Evolutionary conservation across 2,113 vertebrate species (phyloP).

Genomic region (Cynopterus brachyotis): DNA sequence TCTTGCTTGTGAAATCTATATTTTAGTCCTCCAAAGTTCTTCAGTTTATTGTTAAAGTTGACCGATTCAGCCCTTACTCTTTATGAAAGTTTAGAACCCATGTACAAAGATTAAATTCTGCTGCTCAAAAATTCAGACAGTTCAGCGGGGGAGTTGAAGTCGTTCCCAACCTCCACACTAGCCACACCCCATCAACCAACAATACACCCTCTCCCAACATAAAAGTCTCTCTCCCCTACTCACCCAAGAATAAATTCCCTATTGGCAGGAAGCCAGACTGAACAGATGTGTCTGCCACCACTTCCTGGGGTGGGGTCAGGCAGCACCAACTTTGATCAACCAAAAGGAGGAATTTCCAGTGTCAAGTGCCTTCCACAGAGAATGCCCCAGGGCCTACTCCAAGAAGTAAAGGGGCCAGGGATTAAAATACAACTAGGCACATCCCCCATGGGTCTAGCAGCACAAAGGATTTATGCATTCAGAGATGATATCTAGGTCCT

Average conservation of each 20-base stretch:
- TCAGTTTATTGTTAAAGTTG: conserved; percentile 59
- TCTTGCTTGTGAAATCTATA: conserved; percentile 22
- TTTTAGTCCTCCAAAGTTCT: neutral
- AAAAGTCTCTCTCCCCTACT: conserved; percentile 71
- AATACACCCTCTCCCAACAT: conserved; percentile 78
- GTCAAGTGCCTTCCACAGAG: conserved; percentile 56
- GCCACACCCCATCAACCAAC: conserved; percentile 76
- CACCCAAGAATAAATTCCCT: conserved; percentile 71
- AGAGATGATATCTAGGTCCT: neutral
- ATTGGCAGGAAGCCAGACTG: conserved; percentile 77
- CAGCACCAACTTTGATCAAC: conserved; percentile 76
- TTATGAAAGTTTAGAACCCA: conserved; percentile 63
- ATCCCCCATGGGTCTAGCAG: conserved; percentile 26
- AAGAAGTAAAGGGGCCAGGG: conserved; percentile 54
- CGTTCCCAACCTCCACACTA: conserved; percentile 73
- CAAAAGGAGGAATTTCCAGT: conserved; percentile 73
- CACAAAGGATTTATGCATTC: conserved; percentile 21
- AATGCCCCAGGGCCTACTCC: conserved; percentile 47
- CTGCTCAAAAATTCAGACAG: conserved; percentile 72
- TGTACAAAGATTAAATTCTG: conserved; percentile 71
- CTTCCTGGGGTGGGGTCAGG: conserved; percentile 75
- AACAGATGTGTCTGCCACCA: conserved; percentile 79
- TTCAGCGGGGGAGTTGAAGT: conserved; percentile 51
- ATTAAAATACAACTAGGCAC: conserved; percentile 42
- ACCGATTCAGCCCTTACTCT: conserved; percentile 32